These are phyloP conservation scores for Danio kyathit DNA, from an alignment of 2,797 vertebrate species.

Conservation along the genomic window DNA sequence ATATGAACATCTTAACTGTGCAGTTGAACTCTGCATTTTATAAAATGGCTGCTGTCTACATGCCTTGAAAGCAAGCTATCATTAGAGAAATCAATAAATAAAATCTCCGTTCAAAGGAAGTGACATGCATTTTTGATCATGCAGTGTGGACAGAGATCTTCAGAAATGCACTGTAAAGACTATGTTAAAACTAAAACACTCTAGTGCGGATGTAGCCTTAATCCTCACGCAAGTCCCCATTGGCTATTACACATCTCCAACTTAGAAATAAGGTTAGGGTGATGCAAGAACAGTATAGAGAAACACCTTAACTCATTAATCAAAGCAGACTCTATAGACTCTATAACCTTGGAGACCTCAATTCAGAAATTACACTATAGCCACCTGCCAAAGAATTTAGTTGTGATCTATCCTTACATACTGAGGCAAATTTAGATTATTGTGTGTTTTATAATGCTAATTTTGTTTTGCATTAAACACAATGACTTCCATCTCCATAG, in stretches of 20 bases:
- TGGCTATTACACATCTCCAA: neutral
- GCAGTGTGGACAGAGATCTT: too few species aligned
- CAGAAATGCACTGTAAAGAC: too few species aligned
- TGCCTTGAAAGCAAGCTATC: too few species aligned
- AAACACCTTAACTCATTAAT: neutral
- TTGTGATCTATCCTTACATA: neutral
- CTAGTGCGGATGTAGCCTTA: neutral
- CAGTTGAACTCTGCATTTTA: too few species aligned
- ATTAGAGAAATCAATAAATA: too few species aligned
- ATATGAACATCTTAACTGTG: too few species aligned
- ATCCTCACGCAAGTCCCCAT: neutral
- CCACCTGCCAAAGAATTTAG: neutral
- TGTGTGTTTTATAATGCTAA: slow-evolving; percentile 17
- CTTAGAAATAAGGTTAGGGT: neutral
- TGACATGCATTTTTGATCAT: too few species aligned
- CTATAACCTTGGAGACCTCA: neutral
- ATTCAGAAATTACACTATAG: too few species aligned
- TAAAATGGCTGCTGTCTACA: too few species aligned
- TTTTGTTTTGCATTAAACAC: slow-evolving; percentile 45
- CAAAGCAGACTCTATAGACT: neutral
- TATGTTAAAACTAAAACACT: too few species aligned
- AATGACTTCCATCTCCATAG: slow-evolving; percentile 26
- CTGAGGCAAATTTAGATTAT: slow-evolving; percentile 29
- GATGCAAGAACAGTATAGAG: neutral
- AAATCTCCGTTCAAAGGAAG: too few species aligned